Conservation (phyloP, 2,797 vertebrate species). For the Onychomys leucogaster region DNA sequence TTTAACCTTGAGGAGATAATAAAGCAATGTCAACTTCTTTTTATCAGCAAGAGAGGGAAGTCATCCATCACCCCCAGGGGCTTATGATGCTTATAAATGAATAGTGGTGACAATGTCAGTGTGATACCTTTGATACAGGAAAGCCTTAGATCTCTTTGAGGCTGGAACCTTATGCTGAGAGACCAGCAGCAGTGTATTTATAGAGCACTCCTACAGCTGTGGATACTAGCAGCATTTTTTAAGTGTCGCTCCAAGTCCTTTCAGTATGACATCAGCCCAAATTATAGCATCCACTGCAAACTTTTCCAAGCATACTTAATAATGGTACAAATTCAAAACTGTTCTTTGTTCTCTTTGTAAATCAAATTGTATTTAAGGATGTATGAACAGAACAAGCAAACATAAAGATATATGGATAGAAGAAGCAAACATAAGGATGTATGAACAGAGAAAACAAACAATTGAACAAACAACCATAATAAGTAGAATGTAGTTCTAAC, state of each 20-base stretch:
- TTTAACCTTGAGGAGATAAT: conserved; percentile 80
- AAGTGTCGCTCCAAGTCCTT: conserved; percentile 21
- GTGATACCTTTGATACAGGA: conserved; percentile 59
- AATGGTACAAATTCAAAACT: neutral
- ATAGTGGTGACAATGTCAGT: conserved; percentile 50
- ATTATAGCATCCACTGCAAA: neutral
- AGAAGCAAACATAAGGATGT: neutral
- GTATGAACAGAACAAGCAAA: neutral
- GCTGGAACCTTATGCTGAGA: conserved; percentile 24
- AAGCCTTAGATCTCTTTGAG: conserved; percentile 73
- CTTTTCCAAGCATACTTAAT: neutral
- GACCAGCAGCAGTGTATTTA: conserved; percentile 58
- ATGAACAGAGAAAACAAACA: neutral
- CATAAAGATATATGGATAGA: neutral
- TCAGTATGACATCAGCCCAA: neutral
- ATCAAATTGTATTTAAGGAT: neutral
- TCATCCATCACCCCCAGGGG: conserved; percentile 74
- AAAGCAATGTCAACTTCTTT: conserved; percentile 77
- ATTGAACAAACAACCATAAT: neutral
- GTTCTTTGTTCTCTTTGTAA: neutral
- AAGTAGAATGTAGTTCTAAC: neutral
- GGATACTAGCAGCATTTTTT: conserved; percentile 8
- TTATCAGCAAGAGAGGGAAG: conserved; percentile 78
- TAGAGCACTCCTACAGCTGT: conserved; percentile 37
- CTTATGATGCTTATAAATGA: conserved; percentile 75